These are phyloP conservation scores for Petaurus breviceps DNA, from an alignment of 2,113 vertebrate species.

Conservation along the genomic window DNA sequence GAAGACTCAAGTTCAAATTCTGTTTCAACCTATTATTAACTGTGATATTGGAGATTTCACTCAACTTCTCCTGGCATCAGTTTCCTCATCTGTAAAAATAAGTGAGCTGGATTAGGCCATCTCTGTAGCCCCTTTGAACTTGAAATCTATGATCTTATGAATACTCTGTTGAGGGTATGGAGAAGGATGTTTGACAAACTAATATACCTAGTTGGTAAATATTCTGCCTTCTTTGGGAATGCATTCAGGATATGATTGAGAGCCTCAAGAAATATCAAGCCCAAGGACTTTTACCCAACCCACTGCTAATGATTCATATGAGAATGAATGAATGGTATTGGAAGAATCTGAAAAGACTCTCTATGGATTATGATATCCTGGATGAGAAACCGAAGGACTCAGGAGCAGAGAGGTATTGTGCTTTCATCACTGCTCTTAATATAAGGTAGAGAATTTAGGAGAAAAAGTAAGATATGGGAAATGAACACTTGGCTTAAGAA, in stretches of 20 bases:
- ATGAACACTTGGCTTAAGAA: background rate
- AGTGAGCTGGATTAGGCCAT: background rate
- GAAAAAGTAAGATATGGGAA: background rate
- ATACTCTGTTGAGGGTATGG: background rate
- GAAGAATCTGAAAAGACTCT: background rate
- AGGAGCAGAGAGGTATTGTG: background rate
- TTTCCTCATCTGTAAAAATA: background rate
- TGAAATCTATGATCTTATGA: background rate
- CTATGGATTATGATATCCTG: background rate
- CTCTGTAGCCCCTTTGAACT: background rate
- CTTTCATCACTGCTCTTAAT: background rate
- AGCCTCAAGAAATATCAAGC: background rate
- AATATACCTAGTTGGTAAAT: background rate
- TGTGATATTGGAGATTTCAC: background rate
- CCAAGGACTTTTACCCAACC: background rate
- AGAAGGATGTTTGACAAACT: background rate
- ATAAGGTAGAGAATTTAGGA: background rate
- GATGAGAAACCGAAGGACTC: background rate
- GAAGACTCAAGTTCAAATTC: background rate
- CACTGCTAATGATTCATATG: background rate
- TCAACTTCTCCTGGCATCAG: background rate
- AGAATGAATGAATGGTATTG: background rate
- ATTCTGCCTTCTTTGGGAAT: background rate
- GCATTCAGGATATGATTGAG: background rate
- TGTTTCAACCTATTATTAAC: background rate